A percentile compares a stretch with the other conserved stretches of the same genome.
Conservation (phyloP, 2,888 invertebrate species). For the Nomada flava region DNA sequence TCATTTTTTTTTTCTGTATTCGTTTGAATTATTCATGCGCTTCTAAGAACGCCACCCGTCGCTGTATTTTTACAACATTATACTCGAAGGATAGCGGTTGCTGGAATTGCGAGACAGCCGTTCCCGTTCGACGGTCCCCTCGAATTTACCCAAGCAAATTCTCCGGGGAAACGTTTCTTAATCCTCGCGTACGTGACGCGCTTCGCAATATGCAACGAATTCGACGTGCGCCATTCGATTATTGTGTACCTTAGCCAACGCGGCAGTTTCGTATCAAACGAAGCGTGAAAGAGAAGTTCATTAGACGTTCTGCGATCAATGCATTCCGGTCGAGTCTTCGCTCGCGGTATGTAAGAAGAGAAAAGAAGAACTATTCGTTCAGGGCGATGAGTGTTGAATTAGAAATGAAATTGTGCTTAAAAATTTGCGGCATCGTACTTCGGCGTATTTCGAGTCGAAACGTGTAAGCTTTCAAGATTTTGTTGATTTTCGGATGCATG, state of each 20-base stretch:
- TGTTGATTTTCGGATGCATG: background rate
- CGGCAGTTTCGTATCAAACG: conserved; percentile 9
- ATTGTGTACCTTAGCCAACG: conserved; percentile 10
- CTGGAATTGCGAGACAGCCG: conserved; percentile 8
- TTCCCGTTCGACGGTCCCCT: background rate
- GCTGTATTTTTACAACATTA: conserved; percentile 76
- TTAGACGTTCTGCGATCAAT: background rate
- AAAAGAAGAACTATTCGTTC: no score
- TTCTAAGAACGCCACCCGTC: conserved; percentile 74
- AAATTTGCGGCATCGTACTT: no score
- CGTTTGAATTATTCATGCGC: conserved; percentile 77
- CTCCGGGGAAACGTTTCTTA: conserved; percentile 62
- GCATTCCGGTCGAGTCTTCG: background rate
- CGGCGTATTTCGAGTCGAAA: no score
- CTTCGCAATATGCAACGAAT: conserved; percentile 2
- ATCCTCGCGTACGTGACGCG: conserved; percentile 50
- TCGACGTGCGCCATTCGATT: conserved; percentile 6
- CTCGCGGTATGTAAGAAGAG: no score
- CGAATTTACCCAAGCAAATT: conserved; percentile 38
- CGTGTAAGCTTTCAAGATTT: background rate
- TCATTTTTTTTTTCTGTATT: conserved; percentile 63
- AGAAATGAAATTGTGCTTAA: no score
- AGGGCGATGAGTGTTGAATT: no score
- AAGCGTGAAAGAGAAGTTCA: conserved; percentile 14
- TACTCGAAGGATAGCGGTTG: conserved; percentile 41